These are phyloP conservation scores for Nothocercus julius DNA, from an alignment of 2,113 vertebrate species.

Conservation along the genomic window DNA sequence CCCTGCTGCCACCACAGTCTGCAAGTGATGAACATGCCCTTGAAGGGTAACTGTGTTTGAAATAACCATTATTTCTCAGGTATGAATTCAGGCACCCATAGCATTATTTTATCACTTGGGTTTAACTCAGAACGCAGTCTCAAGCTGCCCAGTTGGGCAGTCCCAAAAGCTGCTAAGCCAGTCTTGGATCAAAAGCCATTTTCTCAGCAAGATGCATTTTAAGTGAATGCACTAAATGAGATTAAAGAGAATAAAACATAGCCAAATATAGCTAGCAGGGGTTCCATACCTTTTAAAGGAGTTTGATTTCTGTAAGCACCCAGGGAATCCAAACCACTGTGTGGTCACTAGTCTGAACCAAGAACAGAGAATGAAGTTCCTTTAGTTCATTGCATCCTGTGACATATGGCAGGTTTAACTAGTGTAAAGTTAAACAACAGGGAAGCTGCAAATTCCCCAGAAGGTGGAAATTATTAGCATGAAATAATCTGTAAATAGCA, in stretches of 20 bases:
- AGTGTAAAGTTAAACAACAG: not conserved
- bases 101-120: not conserved
- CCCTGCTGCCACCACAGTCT: not conserved
- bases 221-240: not conserved
- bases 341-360: not conserved
- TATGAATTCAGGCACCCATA: not conserved
- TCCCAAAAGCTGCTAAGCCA: not conserved
- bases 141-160: not conserved
- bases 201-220: not conserved
- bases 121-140: not conserved
- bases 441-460: not conserved
- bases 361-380: not conserved
- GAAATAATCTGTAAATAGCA: not conserved
- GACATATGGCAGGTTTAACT: not conserved
- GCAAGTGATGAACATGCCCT: not conserved
- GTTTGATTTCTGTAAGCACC: not conserved
- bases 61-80: not conserved
- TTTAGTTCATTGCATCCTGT: not conserved
- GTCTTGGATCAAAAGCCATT: not conserved
- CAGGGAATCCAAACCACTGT: not conserved
- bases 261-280: not conserved
- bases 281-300: not conserved
- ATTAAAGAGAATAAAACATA: constrained; percentile 5
- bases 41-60: not conserved
- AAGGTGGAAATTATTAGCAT: not conserved